Conservation (phyloP, 2,797 vertebrate genomes). For the Rhinichthys osculus region DNA sequence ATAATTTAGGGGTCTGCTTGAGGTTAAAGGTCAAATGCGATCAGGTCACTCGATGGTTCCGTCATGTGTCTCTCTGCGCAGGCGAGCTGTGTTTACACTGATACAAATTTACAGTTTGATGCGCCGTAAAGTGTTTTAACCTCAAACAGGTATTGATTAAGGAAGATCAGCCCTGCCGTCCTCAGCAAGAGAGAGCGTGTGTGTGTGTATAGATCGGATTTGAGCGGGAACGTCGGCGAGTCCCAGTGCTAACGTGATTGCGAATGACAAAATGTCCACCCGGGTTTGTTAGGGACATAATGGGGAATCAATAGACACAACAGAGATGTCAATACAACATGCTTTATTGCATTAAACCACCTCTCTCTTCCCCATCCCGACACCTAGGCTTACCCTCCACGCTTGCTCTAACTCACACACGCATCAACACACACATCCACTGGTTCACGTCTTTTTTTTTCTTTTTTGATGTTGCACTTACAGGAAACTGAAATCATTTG, state of each 20-base stretch:
- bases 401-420: slow-evolving; percentile 40
- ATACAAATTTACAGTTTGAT: slow-evolving; percentile 73
- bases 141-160: slow-evolving; percentile 80
- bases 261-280: slow-evolving; percentile 85
- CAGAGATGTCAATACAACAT: slow-evolving; percentile 88
- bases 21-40: slow-evolving; percentile 36
- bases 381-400: slow-evolving; percentile 56
- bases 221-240: slow-evolving; percentile 72
- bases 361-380: slow-evolving; percentile 71
- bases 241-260: slow-evolving; percentile 83
- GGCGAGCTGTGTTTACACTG: slow-evolving; percentile 57
- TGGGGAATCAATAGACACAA: slow-evolving; percentile 87
- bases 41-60: slow-evolving; percentile 5
- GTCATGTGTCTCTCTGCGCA: slow-evolving; percentile 17
- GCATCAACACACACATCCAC: slow-evolving; percentile 14
- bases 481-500: slow-evolving; percentile 37
- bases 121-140: slow-evolving; percentile 80
- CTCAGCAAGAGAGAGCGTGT: slow-evolving; percentile 40
- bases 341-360: slow-evolving; percentile 85
- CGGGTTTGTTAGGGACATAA: slow-evolving; percentile 87
- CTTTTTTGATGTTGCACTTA: slow-evolving; percentile 24
- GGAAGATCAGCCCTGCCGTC: slow-evolving; percentile 71
- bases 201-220: slow-evolving; percentile 72
- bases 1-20: background rate
- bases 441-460: background rate